Conservation (phyloP, 2,888 invertebrate genomes). For the Metallyticus violacea region DNA sequence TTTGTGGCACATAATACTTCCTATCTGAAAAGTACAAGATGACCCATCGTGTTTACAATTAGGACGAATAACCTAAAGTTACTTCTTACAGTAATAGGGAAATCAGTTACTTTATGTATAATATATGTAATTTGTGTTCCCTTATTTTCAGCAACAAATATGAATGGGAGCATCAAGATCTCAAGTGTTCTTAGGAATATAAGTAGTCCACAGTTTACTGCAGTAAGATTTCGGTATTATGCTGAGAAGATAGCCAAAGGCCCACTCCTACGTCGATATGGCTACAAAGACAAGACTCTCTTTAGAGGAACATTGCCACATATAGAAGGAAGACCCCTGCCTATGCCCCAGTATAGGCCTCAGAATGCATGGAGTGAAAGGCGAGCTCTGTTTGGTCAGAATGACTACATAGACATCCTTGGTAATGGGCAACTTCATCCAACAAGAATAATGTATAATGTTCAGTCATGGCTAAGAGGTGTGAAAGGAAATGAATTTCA, state of each 20-base stretch:
- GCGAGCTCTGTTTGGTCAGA: constrained; percentile 86
- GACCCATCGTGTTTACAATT: no score
- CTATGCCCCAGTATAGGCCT: constrained; percentile 67
- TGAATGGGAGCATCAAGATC: not conserved
- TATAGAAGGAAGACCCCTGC: constrained; percentile 50
- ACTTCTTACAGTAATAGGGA: no score
- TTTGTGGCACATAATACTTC: no score
- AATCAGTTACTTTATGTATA: no score
- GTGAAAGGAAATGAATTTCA: constrained; percentile 83
- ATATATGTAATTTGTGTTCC: not conserved
- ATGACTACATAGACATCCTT: constrained; percentile 95
- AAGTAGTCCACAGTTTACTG: constrained; percentile 45
- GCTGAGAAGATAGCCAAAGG: constrained; percentile 58
- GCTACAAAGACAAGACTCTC: constrained; percentile 66
- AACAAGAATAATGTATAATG: constrained; percentile 75
- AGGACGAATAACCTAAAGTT: no score
- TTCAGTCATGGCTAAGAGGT: constrained; percentile 89
- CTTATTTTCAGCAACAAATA: not conserved
- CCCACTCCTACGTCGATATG: constrained; percentile 64
- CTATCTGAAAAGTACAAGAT: no score
- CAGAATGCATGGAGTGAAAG: constrained; percentile 71
- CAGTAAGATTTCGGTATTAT: constrained; percentile 58
- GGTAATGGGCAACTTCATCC: constrained; percentile 83
- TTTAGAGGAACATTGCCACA: constrained; percentile 70
- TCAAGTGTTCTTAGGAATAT: not conserved